Evolutionary conservation across 2,113 vertebrate species (phyloP), one percentile per base, ranked within the genome.

Genomic region (Apeltes quadracus): DNA sequence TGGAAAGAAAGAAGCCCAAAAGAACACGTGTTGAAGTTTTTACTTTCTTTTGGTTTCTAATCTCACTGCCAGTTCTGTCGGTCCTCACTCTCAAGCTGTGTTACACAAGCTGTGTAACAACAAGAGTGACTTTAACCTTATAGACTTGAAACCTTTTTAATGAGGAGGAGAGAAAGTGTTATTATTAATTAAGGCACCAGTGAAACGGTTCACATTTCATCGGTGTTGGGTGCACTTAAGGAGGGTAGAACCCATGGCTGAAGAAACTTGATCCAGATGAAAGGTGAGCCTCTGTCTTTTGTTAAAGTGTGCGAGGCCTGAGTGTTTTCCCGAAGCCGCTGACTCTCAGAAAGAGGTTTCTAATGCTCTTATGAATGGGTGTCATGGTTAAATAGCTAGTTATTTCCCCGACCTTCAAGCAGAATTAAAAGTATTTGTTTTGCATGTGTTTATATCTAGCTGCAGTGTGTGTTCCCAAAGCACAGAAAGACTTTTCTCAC

Each of bases 381-480:
- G 61, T 65, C 64, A 83, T 72, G 38, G 53, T 66, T 7, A 14
- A 69, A 8, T 20, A 58, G 25, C 4, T 57, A 81, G 39, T 79
- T 54, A 29, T 64, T 65, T 78, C 34, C 61, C 50, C 62, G 67
- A 36, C 25, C 0, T 75, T 20, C n/a, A 57, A 65, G 1, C 13
- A 64, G 36, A 25, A 32, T 72, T 44, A 76, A 73, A 50, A 50
- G 27, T 43, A 2, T 61, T 22, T 77, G 27, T 64, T n/a, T 58
- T 83, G 22, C 15, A 1, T 32, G 25, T 44, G 16, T 73, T 48
- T 43, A n/a, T 82, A 57, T 77, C 69, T 48, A 95, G 95, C 71
- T 95, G 95, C 78, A 77, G 83, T 23, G 91, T 95, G 64, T 95
- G 95, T 69, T 94, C 94, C 32, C 92, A 89, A 71, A 94, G 93